phyloP scores from a whole-genome alignment of 1,140 invertebrate species.

The Pissodes strobi region DNA sequence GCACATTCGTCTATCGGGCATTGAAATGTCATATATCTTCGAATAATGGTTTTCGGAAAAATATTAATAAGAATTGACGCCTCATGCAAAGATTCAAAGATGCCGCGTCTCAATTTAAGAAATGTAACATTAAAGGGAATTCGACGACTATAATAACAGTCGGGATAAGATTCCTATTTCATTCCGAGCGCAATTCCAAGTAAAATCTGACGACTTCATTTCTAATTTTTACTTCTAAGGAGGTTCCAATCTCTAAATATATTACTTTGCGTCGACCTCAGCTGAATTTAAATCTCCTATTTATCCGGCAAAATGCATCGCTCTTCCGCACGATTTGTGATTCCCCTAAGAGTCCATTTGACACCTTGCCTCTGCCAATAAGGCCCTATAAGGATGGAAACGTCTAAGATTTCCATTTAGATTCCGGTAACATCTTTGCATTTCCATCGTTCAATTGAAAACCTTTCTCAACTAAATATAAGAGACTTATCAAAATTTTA shows the following conservation, averaged over 20 bases:
- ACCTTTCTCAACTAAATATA: constrained; percentile 5
- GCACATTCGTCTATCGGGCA: too few species aligned
- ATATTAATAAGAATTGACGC: too few species aligned
- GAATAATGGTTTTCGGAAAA: too few species aligned
- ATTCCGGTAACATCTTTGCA: constrained; percentile 19
- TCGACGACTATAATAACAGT: too few species aligned
- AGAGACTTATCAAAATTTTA: constrained; percentile 3
- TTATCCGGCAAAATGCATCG: constrained; percentile 7
- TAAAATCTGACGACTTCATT: too few species aligned
- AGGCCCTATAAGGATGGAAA: background rate
- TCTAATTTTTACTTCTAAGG: too few species aligned
- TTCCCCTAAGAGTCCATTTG: constrained; percentile 18
- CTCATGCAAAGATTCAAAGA: too few species aligned
- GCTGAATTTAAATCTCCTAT: background rate
- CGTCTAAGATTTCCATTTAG: constrained; percentile 17
- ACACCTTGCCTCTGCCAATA: constrained; percentile 11
- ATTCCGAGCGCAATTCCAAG: too few species aligned
- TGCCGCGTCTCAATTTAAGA: too few species aligned
- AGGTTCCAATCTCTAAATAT: background rate
- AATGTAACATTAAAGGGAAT: too few species aligned
- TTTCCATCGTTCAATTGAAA: constrained; percentile 14
- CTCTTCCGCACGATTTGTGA: constrained; percentile 15
- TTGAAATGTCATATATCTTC: too few species aligned
- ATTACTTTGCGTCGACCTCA: background rate
- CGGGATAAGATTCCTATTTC: too few species aligned